A percentile compares a stretch with the other conserved stretches of the same genome.
These are phyloP conservation scores for Xiphorhynchus erythropygius DNA, from an alignment of 2,797 vertebrate genomes.

Conservation along the genomic window DNA sequence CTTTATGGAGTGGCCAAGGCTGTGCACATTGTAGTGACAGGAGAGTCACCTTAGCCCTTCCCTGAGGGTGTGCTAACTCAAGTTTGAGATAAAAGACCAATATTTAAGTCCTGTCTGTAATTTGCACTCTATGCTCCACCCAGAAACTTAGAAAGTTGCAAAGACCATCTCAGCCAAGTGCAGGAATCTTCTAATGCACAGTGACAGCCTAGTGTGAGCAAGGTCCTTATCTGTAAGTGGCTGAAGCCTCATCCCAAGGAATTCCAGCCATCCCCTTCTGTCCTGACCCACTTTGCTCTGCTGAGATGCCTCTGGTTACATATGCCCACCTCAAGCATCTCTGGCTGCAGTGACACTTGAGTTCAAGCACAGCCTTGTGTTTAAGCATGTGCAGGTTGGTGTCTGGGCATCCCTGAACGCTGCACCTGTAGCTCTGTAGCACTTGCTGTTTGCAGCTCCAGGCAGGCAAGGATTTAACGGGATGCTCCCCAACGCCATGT, in stretches of 20 bases:
- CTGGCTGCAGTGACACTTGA: neutral
- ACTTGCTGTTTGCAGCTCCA: neutral
- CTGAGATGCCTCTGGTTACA: rapidly evolving
- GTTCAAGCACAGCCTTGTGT: neutral
- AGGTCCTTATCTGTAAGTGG: neutral
- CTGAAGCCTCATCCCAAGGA: neutral
- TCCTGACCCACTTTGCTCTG: neutral
- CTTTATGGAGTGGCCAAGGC: neutral
- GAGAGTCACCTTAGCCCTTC: neutral
- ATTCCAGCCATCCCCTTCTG: neutral
- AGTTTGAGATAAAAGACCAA: neutral
- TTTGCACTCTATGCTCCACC: neutral
- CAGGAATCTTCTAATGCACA: neutral
- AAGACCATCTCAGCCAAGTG: neutral
- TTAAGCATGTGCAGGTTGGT: rapidly evolving
- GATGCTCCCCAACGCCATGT: neutral
- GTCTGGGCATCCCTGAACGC: rapidly evolving
- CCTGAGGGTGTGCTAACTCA: neutral
- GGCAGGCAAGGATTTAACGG: neutral
- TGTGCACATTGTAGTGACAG: neutral
- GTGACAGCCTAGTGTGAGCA: neutral
- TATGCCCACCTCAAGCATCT: rapidly evolving
- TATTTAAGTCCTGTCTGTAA: neutral
- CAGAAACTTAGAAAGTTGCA: neutral
- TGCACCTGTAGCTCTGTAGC: neutral